phyloP scores from a whole-genome alignment of 2,113 vertebrate species.

The Rhagologus leucostigma region DNA sequence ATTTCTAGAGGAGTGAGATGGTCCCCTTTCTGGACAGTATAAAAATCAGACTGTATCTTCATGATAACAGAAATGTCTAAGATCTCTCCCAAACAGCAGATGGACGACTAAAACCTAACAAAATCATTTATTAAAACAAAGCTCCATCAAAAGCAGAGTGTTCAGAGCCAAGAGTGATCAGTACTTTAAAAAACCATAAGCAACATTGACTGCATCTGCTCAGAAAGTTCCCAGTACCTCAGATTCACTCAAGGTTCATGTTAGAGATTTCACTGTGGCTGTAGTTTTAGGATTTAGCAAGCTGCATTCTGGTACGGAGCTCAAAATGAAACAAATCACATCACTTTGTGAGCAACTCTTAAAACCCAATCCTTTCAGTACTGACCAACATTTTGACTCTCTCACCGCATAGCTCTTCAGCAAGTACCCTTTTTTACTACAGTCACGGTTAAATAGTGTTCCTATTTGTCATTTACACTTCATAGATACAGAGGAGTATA shows the following conservation, averaged over 20 bases:
- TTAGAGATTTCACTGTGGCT: background rate
- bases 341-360: background rate
- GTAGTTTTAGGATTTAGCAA: background rate
- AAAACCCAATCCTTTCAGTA: background rate
- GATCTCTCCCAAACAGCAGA: background rate
- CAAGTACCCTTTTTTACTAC: conserved; percentile 15
- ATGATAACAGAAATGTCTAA: background rate
- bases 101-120: background rate
- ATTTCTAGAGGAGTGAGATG: background rate
- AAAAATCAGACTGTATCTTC: background rate
- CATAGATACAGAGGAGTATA: conserved; percentile 60
- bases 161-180: background rate
- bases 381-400: conserved; percentile 21
- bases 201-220: background rate
- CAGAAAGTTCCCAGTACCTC: background rate
- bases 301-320: background rate
- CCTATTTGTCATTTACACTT: conserved; percentile 72
- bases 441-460: conserved; percentile 10
- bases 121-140: background rate
- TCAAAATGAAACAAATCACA: background rate
- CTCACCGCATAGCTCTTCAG: background rate
- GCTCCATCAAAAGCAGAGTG: background rate
- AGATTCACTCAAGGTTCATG: background rate
- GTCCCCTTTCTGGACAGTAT: background rate
- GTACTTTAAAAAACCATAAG: background rate